phyloP scores from a whole-genome alignment of 2,888 invertebrate genomes.

The Agonopterix arenella region DNA sequence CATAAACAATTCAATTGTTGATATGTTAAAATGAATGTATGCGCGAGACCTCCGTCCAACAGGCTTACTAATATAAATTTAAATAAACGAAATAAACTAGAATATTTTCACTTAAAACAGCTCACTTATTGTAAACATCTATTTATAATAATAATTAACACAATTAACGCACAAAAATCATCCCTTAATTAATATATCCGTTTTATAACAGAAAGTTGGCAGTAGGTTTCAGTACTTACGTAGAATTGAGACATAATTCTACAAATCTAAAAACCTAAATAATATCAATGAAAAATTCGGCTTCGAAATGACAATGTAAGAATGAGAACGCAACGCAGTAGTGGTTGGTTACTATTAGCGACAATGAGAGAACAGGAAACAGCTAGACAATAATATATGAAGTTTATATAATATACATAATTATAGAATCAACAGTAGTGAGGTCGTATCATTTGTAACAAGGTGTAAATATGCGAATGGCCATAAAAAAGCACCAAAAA shows the following conservation, averaged over 20 bases:
- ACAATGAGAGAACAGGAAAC: constrained; percentile 17
- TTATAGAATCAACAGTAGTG: constrained; percentile 40
- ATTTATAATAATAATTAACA: constrained; percentile 58
- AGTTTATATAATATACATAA: constrained; percentile 39
- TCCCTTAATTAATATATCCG: constrained; percentile 46
- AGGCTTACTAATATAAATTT: constrained; percentile 54
- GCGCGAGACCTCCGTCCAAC: constrained; percentile 53
- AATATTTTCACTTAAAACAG: constrained; percentile 59
- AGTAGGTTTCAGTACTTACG: constrained; percentile 64
- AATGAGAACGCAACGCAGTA: constrained; percentile 6
- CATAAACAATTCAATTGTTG: constrained; percentile 28
- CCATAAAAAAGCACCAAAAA: constrained; percentile 63
- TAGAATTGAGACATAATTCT: constrained; percentile 36
- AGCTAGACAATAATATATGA: constrained; percentile 41
- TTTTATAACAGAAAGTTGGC: constrained; percentile 65
- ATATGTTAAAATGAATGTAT: constrained; percentile 41
- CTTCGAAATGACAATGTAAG: constrained; percentile 30
- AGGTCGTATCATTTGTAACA: constrained; percentile 54
- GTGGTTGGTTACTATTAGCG: constrained; percentile 4
- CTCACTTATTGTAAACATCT: constrained; percentile 62
- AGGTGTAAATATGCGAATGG: constrained; percentile 64
- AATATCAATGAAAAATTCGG: constrained; percentile 62
- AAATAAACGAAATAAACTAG: constrained; percentile 71
- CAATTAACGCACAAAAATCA: constrained; percentile 64
- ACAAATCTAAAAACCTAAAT: constrained; percentile 45